These are phyloP conservation scores for Cataglyphis rosenhaueri DNA, from an alignment of 2,888 invertebrate species.

Conservation along the genomic window DNA sequence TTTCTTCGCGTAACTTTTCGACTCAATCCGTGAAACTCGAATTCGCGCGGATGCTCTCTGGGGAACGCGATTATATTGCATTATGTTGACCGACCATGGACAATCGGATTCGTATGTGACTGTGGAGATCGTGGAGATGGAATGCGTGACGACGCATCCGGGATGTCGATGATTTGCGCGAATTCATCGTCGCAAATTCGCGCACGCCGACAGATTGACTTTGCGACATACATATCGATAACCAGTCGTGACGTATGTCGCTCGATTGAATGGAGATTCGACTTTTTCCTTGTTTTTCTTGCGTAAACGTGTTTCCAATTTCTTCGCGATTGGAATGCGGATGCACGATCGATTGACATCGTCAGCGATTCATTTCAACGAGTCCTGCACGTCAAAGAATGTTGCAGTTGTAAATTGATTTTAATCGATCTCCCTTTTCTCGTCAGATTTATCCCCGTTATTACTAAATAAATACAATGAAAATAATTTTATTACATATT, in stretches of 20 bases:
- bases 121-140: conserved; percentile 40
- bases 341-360: background rate
- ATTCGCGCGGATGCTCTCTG: conserved; percentile 5
- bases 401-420: background rate
- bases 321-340: conserved; percentile 44
- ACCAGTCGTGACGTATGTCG: background rate
- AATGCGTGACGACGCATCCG: conserved; percentile 61
- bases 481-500: background rate
- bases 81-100: conserved; percentile 27
- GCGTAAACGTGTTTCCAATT: conserved; percentile 23
- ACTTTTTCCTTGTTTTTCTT: background rate
- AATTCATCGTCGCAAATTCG: conserved; percentile 50
- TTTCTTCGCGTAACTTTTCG: background rate
- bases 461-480: background rate
- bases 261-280: conserved; percentile 12
- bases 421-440: background rate
- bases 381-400: background rate
- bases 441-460: background rate
- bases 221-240: conserved; percentile 39
- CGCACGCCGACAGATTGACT: conserved; percentile 33
- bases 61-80: conserved; percentile 14
- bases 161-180: conserved; percentile 55
- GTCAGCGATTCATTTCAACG: conserved; percentile 9
- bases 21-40: background rate
- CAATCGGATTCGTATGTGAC: conserved; percentile 39